Evolutionary conservation across 2,797 vertebrate species (phyloP).

Genomic region (Lagodon rhomboides): DNA sequence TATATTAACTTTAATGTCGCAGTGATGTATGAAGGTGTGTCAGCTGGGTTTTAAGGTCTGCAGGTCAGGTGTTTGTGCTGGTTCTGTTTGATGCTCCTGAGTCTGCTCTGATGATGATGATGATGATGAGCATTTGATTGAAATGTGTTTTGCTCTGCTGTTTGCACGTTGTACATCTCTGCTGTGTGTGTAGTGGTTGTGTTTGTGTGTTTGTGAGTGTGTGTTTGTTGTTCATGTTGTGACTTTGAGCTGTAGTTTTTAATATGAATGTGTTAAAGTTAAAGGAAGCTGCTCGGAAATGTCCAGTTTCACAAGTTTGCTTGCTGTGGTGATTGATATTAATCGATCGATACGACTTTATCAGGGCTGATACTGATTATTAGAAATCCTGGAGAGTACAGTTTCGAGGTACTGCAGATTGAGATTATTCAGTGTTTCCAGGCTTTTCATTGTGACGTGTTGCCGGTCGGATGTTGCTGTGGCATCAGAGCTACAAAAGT

Average conservation of each 20-base stretch:
- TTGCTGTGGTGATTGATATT: neutral
- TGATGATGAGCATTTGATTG: neutral
- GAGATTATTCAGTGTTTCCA: too few relatives aligned
- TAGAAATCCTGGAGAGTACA: too few relatives aligned
- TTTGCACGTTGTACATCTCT: neutral
- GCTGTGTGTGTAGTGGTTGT: too few relatives aligned
- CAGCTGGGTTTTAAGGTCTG: neutral
- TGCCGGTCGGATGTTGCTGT: too few relatives aligned
- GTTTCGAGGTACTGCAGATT: too few relatives aligned
- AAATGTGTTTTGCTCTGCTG: neutral
- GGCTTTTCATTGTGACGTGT: too few relatives aligned
- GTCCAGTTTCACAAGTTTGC: neutral
- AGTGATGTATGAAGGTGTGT: too few relatives aligned
- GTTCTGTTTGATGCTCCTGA: too few relatives aligned
- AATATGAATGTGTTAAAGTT: neutral
- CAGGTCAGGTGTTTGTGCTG: neutral
- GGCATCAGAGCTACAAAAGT: too few relatives aligned
- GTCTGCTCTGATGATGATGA: neutral
- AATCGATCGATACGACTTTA: too few relatives aligned
- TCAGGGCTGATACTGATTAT: too few relatives aligned
- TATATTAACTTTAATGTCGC: neutral
- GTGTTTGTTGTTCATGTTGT: neutral
- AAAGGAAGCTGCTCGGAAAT: neutral
- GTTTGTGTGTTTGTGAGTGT: neutral
- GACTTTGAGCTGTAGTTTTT: neutral